Percentiles rank a stretch among this genome's conserved stretches.
Evolutionary conservation across 2,113 vertebrate genomes (phyloP).

Genomic region (Chionomys nivalis): DNA sequence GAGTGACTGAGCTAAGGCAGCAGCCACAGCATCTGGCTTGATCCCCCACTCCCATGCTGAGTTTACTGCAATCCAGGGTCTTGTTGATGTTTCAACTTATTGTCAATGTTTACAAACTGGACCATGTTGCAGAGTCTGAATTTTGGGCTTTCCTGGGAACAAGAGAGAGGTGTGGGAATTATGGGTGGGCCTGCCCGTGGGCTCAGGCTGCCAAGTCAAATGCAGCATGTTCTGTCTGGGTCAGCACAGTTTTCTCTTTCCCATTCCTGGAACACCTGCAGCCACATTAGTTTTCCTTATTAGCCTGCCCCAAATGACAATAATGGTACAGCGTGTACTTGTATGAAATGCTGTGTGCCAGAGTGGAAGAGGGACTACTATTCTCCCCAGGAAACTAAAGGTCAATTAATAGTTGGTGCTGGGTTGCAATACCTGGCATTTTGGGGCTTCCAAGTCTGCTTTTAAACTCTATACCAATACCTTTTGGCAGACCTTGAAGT

Average conservation of each 20-base stretch:
- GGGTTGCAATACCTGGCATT: neutral
- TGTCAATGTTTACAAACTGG: neutral
- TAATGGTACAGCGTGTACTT: rapidly evolving
- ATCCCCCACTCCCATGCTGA: rapidly evolving
- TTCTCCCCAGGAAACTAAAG: neutral
- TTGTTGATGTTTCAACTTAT: neutral
- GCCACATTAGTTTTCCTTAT: neutral
- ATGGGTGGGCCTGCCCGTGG: neutral
- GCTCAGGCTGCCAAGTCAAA: neutral
- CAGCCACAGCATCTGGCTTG: neutral
- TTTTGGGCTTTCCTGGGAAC: neutral
- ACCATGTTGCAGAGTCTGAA: neutral
- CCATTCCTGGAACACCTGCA: neutral
- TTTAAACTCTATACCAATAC: neutral
- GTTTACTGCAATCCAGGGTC: neutral
- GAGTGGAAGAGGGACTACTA: neutral
- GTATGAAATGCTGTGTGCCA: rapidly evolving
- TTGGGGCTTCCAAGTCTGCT: neutral
- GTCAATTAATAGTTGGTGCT: neutral
- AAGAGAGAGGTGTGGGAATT: neutral
- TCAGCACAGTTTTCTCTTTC: neutral
- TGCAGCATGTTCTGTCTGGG: neutral
- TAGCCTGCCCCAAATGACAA: too few species aligned
- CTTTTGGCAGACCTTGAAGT: neutral
- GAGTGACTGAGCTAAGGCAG: neutral